Evolutionary conservation across 2,888 invertebrate species (phyloP), one percentile per base, ranked within the genome.

Genomic region (Acleris holmiana): DNA sequence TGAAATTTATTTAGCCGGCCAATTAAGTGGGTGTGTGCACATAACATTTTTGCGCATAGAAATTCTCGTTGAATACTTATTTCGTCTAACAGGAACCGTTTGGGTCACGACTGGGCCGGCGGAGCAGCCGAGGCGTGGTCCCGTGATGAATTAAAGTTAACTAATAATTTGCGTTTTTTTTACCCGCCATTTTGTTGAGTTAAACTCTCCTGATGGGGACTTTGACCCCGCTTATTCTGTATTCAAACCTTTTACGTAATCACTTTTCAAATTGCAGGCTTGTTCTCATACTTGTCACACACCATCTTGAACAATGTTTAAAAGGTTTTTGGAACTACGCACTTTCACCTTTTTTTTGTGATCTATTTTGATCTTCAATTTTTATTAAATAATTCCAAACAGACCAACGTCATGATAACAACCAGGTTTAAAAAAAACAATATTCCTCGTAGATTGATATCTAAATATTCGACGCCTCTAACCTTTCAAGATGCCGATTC

Each of bases 121-220:
- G 73, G 73, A 75, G 75, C 72, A 73, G 74, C 77, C 72, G 73
- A 75, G 88, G 89, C 87, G 86, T 80, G 70, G 83, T 74, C 67
- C 69, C 67, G 67, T 82, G 79, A 82, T 85, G 78, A 81, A 85
- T 87, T 85, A 80, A 82, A 80, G 78, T 78, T 86, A 81, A 85
- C 80, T 76, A 70, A 84, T 82, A 85, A 87, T 87, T 85, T 83
- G 83, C 79, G 61, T 70, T 76, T 83, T 85, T 86, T 86, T 83
- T 82, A 41, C 21, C 58, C 48, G 58, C 76, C 76, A 71, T 76
- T 77, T 76, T 78, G 73, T 65, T 69, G 69, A 79, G 78, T 76
- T 76, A 79, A 78, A 77, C 76, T 73, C 76, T 71, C 68, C 68
- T 73, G 76, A 79, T 80, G 78, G 76, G 81, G 70, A 60, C 76